Evolutionary conservation across 2,797 vertebrate genomes (phyloP).

Genomic region (Crocodylus rhombifer): DNA sequence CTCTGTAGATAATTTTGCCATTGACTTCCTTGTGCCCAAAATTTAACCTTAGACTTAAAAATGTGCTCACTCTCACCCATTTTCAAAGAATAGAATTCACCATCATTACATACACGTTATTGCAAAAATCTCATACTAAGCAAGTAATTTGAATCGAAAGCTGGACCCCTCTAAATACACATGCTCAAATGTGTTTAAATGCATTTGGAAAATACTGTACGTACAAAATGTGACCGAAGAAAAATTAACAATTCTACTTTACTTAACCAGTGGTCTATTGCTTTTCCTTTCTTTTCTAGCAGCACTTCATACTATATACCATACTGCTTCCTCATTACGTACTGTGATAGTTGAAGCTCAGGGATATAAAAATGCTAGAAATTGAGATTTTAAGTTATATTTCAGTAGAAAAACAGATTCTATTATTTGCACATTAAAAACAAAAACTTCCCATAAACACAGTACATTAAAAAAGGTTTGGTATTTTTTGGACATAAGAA

Average conservation of each 20-base stretch:
- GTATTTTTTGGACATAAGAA: background rate
- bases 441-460: background rate
- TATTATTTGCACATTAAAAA: background rate
- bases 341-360: background rate
- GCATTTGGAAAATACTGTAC: background rate
- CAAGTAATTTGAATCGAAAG: background rate
- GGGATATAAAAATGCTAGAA: background rate
- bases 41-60: background rate
- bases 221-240: background rate
- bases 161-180: background rate
- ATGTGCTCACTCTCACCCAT: background rate
- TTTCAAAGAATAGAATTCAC: background rate
- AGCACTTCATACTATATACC: fast-evolving
- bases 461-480: background rate
- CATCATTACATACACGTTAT: background rate
- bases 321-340: background rate
- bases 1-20: background rate
- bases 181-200: background rate
- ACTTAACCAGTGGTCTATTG: background rate
- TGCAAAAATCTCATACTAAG: background rate
- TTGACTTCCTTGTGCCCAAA: background rate
- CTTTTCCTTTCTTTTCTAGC: background rate
- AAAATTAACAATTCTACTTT: background rate
- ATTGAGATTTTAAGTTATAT: background rate
- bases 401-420: background rate